phyloP scores from a whole-genome alignment of 2,797 vertebrate species.

The Eremophila alpestris region DNA sequence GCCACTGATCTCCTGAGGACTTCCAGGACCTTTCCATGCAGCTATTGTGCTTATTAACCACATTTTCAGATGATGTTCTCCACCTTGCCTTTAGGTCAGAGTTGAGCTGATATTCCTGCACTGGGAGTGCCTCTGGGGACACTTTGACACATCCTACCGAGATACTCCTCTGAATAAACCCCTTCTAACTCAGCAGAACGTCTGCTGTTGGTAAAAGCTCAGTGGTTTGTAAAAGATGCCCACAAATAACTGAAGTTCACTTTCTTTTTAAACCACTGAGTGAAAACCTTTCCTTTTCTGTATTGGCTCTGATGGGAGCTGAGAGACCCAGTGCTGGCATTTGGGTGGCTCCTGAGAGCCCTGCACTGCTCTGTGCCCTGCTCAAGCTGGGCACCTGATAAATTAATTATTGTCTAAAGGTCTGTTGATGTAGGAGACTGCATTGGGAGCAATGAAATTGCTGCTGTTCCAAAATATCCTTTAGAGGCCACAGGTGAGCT shows the following conservation, averaged over 20 bases:
- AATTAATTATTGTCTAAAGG: background rate
- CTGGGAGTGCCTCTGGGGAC: background rate
- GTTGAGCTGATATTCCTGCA: background rate
- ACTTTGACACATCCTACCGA: background rate
- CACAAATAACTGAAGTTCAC: background rate
- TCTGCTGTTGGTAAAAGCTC: background rate
- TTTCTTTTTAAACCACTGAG: background rate
- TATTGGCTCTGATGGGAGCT: background rate
- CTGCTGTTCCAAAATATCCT: background rate
- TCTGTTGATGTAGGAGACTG: background rate
- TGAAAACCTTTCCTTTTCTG: background rate
- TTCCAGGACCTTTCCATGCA: background rate
- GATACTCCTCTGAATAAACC: background rate
- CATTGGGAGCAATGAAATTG: background rate
- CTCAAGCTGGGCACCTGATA: background rate
- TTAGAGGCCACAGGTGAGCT: background rate
- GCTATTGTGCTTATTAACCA: fast-evolving
- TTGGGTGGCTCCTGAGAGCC: background rate
- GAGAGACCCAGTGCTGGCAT: background rate
- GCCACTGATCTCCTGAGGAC: background rate
- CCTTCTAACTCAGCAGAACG: background rate
- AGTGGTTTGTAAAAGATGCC: background rate
- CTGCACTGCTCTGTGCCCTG: background rate
- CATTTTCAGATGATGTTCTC: background rate
- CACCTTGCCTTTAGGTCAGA: background rate